Evolutionary conservation across 2,797 vertebrate genomes (phyloP).

Genomic region (Melanotaenia boesemani): DNA sequence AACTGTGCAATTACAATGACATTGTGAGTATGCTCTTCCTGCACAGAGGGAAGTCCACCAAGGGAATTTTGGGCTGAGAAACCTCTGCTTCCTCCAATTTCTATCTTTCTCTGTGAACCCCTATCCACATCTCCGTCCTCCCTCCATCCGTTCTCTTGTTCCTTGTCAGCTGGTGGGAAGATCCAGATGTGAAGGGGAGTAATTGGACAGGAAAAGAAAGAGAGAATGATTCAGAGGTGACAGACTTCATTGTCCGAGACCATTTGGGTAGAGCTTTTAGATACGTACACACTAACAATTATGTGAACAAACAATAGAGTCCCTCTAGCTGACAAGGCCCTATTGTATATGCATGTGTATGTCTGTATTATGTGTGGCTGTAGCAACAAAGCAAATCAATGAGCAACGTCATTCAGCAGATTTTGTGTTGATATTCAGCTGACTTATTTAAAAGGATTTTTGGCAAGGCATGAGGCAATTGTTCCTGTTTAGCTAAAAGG

Average conservation of each 20-base stretch:
- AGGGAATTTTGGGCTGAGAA: conserved; percentile 41
- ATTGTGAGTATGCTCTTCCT: conserved; percentile 55
- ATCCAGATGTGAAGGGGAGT: conserved; percentile 77
- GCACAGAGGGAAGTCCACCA: conserved; percentile 40
- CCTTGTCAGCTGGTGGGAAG: conserved; percentile 75
- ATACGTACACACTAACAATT: conserved; percentile 72
- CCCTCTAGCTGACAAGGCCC: conserved; percentile 72
- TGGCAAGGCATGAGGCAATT: conserved; percentile 52
- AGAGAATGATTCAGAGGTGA: conserved; percentile 42
- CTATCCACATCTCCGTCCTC: conserved; percentile 38
- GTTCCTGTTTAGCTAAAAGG: conserved; percentile 52
- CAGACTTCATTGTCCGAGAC: conserved; percentile 70
- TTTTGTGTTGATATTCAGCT: conserved; percentile 66
- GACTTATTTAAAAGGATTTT: conserved; percentile 58
- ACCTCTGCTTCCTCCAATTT: conserved; percentile 66
- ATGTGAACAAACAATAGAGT: conserved; percentile 70
- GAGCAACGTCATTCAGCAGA: conserved; percentile 64
- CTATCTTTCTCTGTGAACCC: conserved; percentile 7
- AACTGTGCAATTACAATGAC: conserved; percentile 52
- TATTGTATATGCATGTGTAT: conserved; percentile 52
- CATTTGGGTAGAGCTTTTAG: conserved; percentile 38
- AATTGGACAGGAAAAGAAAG: conserved; percentile 65
- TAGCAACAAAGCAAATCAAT: conserved; percentile 70
- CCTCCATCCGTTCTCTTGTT: conserved; percentile 72
- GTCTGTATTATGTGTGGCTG: conserved; percentile 19